Evolutionary conservation across 2,797 vertebrate species (phyloP).

Genomic region (Peromyscus eremicus): DNA sequence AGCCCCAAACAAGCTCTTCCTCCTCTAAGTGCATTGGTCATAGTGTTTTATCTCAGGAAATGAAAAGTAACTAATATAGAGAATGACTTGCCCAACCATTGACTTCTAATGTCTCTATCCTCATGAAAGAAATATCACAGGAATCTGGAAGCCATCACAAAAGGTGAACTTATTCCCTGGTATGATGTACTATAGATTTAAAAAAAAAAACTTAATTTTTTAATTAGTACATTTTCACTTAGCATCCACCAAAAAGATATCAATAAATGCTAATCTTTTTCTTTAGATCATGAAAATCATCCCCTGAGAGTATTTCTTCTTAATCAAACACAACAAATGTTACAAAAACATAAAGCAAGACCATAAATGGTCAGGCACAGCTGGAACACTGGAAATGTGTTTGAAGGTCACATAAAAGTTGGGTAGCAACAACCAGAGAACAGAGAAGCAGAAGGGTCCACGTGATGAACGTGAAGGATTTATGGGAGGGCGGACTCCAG

Average conservation of each 20-base stretch:
- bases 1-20: background rate
- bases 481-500: background rate
- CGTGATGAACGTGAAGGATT: background rate
- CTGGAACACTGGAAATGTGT: background rate
- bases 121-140: background rate
- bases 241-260: background rate
- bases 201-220: conserved; percentile 9
- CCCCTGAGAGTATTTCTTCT: background rate
- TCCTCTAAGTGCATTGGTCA: background rate
- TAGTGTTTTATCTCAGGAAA: background rate
- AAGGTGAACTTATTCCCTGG: background rate
- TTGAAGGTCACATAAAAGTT: background rate
- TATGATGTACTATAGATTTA: background rate
- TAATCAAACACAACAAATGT: background rate
- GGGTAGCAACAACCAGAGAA: background rate
- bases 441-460: background rate
- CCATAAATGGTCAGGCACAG: background rate
- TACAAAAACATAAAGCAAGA: background rate
- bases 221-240: background rate
- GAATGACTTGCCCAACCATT: background rate
- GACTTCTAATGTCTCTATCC: background rate
- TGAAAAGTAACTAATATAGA: background rate
- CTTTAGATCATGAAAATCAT: background rate
- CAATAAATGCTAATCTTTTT: background rate
- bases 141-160: background rate